Base-by-base conservation (phyloP, 2,797 vertebrate genomes). In the Paratrypauchen microcephalus region DNA sequence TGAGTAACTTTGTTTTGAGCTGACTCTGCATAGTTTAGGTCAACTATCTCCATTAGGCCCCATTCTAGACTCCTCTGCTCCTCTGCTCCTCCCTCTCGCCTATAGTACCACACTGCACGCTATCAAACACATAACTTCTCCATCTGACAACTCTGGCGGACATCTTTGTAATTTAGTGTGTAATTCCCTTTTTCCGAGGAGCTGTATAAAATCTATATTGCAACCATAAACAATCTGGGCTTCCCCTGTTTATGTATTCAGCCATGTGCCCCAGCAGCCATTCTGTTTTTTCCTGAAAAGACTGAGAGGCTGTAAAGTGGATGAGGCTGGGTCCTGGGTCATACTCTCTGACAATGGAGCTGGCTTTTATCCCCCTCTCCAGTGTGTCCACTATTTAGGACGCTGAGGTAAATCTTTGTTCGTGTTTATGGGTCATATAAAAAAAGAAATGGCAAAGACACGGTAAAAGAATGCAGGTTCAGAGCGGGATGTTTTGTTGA, bases 161-260 rank as follows among this genome's bases (percentile, higher is more conserved):
- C 90, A 83, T 91, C 83, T 84, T 83, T 83, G 87, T 92, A 92
- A 92, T 94, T 93, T 92, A 93, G 83, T 82, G 82, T 67, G 79
- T 91, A 88, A 93, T 92, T 92, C 83, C 82, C 83, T 88, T 87
- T 57, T 91, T 90, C 91, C 91, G 90, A 65, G 84, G 89, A 93
- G 92, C 86, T 82, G 80, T 88, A 91, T 92, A 89, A 92, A 93
- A 92, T 90, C 89, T 91, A 91, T 93, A 93, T 93, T 93, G 91
- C 84, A 76, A 82, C 88, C 83, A 92, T 94, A 93, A 93, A 92
- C 91, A 92, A 92, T 83, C 78, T 62, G 4, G 80, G 59, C 77
- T 84, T 89, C 79, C 81, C 70, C 68, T 47, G 84, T 91, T 90
- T 86, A 88, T 85, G 81, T 86, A 92, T 89, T 88, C 88, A 90